Conservation (phyloP, 1,140 invertebrate species). For the Ganaspis sp. region DNA sequence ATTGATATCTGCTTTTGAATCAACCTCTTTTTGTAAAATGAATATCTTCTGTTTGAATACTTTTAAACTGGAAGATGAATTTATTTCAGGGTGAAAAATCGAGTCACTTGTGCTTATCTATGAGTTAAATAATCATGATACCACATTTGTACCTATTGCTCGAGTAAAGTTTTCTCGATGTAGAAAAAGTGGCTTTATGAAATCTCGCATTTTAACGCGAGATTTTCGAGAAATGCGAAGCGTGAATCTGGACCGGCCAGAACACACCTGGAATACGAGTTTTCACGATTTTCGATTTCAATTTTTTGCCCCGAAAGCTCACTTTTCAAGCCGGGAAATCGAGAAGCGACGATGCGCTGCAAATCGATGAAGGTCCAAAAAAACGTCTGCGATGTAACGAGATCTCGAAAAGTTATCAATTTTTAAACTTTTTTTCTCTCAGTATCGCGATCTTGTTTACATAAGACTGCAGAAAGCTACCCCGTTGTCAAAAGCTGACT, state of each 20-base stretch:
- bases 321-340: neutral
- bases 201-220: neutral
- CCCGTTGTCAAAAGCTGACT: constrained; percentile 71
- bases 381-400: neutral
- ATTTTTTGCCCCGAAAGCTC: neutral
- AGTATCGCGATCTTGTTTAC: constrained; percentile 58
- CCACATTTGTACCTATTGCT: neutral
- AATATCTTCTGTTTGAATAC: neutral
- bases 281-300: neutral
- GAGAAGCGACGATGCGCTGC: neutral
- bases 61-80: neutral
- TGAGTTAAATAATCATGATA: neutral
- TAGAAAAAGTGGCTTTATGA: constrained; percentile 10
- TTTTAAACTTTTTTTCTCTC: constrained; percentile 32
- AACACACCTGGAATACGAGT: neutral
- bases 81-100: constrained; percentile 17
- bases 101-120: neutral
- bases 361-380: neutral
- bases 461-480: constrained; percentile 71
- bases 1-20: too few species aligned
- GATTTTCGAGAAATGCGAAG: neutral
- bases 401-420: neutral
- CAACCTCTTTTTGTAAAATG: too few species aligned
- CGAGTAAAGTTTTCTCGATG: constrained; percentile 17
- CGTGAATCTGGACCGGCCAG: neutral